phyloP scores from a whole-genome alignment of 2,797 vertebrate species.

The Melanotaenia nigrans region DNA sequence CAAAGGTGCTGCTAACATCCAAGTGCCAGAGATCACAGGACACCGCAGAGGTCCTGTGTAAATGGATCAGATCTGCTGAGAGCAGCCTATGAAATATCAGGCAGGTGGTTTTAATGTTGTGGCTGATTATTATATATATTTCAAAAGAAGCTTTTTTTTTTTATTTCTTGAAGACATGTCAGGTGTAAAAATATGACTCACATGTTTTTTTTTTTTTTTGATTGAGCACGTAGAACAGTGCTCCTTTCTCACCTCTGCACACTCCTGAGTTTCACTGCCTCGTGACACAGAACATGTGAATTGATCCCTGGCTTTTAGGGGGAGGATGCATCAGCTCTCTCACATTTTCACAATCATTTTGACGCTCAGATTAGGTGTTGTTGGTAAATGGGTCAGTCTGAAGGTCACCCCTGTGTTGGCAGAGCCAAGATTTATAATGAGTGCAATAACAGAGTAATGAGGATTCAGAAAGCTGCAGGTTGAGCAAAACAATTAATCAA shows the following conservation, averaged over 20 bases:
- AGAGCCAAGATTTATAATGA: constrained; percentile 54
- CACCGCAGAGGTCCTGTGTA: background rate
- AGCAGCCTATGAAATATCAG: background rate
- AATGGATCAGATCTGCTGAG: background rate
- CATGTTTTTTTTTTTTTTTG: constrained; percentile 1
- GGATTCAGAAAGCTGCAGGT: constrained; percentile 47
- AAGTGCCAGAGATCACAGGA: background rate
- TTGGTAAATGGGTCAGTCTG: constrained; percentile 38
- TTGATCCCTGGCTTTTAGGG: constrained; percentile 15
- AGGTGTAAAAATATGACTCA: constrained; percentile 11
- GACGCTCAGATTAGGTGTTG: constrained; percentile 28
- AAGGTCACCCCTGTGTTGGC: constrained; percentile 51
- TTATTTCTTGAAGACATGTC: constrained; percentile 17
- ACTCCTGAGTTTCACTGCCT: constrained; percentile 22
- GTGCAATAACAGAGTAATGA: constrained; percentile 60
- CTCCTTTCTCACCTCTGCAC: constrained; percentile 23
- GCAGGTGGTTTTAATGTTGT: background rate
- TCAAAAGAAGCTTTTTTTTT: constrained; percentile 27
- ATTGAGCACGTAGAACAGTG: constrained; percentile 3
- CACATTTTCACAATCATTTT: constrained; percentile 15
- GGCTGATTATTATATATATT: background rate
- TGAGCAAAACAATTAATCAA: constrained; percentile 55
- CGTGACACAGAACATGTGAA: constrained; percentile 15
- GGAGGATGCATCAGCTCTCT: background rate
- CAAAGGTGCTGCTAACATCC: background rate